A percentile compares a stretch with the other conserved stretches of the same genome.
Conservation (phyloP, 2,797 vertebrate species). For the Bradypus variegatus region DNA sequence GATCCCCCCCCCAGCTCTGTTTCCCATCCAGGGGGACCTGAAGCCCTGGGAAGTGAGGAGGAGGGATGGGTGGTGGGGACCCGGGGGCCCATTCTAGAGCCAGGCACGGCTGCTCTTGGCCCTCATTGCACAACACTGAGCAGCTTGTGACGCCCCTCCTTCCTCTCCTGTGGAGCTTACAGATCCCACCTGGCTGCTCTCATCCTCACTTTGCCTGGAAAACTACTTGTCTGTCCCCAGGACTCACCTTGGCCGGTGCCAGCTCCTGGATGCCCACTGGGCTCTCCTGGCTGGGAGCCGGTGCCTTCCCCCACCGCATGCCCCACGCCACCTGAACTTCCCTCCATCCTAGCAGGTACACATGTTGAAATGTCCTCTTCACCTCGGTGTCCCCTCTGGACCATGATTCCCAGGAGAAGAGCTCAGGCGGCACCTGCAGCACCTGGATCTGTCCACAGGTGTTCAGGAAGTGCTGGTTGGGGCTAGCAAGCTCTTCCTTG, state of each 20-base stretch:
- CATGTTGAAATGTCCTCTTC: background rate
- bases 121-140: accelerated
- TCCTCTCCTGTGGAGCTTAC: accelerated
- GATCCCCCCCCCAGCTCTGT: background rate
- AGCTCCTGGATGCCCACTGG: background rate
- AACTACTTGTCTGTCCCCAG: background rate
- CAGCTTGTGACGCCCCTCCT: background rate
- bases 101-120: background rate
- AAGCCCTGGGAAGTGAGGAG: background rate
- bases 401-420: accelerated
- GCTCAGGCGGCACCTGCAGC: accelerated
- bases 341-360: background rate
- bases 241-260: background rate
- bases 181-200: background rate
- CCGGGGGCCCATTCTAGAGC: background rate
- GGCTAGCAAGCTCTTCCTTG: background rate
- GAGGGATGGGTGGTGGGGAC: background rate
- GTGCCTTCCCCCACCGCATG: too few relatives aligned
- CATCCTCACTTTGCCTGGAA: background rate
- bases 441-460: background rate
- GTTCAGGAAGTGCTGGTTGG: accelerated
- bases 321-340: accelerated
- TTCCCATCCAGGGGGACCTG: background rate
- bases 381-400: accelerated
- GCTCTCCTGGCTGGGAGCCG: accelerated